Conservation (phyloP, 2,797 vertebrate genomes). For the Setipinna tenuifilis region DNA sequence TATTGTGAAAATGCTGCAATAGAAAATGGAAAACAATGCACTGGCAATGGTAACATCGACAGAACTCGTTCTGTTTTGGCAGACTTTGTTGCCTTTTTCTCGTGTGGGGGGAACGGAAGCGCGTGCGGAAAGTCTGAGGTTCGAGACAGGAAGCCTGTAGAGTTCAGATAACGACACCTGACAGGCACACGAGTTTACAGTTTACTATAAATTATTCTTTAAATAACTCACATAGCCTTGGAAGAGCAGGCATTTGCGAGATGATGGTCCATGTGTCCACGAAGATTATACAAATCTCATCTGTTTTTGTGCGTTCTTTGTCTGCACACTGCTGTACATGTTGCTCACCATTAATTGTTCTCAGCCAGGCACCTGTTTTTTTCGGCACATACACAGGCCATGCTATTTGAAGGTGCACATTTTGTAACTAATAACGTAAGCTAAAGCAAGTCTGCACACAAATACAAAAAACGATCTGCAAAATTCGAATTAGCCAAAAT, state of each 20-base stretch:
- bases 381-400: background rate
- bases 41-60: constrained; percentile 54
- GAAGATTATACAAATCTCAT: background rate
- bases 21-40: constrained; percentile 50
- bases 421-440: background rate
- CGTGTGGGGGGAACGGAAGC: constrained; percentile 71
- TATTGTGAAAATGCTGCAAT: constrained; percentile 22
- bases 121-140: constrained; percentile 83
- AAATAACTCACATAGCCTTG: constrained; percentile 67
- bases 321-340: background rate
- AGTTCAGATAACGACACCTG: constrained; percentile 84
- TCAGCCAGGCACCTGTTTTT: background rate
- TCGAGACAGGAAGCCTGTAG: constrained; percentile 82
- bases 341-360: background rate
- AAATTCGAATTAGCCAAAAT: background rate
- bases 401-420: background rate
- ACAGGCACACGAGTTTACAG: constrained; percentile 70
- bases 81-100: constrained; percentile 62
- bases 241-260: constrained; percentile 38
- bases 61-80: constrained; percentile 51
- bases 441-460: background rate
- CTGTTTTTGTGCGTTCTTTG: constrained; percentile 3
- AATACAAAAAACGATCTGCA: background rate
- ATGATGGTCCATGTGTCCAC: background rate
- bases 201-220: constrained; percentile 74